These are phyloP conservation scores for Rhadina sibilatrix DNA, from an alignment of 2,113 vertebrate genomes.

Conservation along the genomic window DNA sequence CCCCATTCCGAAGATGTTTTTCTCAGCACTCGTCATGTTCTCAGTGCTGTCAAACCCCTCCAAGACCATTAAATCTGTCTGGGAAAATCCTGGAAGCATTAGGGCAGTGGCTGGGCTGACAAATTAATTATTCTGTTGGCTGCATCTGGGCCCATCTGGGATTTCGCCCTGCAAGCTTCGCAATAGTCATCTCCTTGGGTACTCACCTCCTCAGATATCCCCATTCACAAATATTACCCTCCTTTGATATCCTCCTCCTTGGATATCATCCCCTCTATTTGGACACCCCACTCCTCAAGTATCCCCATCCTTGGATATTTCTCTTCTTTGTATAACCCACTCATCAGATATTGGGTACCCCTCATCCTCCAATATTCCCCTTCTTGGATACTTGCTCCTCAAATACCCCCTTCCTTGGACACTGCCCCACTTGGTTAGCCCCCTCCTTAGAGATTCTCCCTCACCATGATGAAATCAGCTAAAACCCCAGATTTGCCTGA, in stretches of 20 bases:
- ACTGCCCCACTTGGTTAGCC: neutral
- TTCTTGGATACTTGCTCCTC: neutral
- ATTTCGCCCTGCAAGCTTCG: accelerated
- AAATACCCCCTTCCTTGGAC: neutral
- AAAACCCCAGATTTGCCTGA: neutral
- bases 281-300: accelerated
- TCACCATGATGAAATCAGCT: neutral
- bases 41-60: neutral
- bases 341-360: accelerated
- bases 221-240: neutral
- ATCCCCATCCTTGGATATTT: neutral
- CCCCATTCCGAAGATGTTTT: accelerated
- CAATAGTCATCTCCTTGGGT: neutral
- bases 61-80: neutral
- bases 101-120: accelerated
- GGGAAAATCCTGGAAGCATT: neutral
- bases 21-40: accelerated
- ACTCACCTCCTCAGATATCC: neutral
- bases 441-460: neutral
- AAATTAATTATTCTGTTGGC: neutral
- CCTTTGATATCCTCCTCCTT: neutral
- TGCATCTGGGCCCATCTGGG: neutral
- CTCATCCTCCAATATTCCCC: neutral
- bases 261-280: neutral
- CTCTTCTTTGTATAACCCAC: neutral